phyloP scores from a whole-genome alignment of 2,797 vertebrate genomes.

The Orientallactaga sibirica region DNA sequence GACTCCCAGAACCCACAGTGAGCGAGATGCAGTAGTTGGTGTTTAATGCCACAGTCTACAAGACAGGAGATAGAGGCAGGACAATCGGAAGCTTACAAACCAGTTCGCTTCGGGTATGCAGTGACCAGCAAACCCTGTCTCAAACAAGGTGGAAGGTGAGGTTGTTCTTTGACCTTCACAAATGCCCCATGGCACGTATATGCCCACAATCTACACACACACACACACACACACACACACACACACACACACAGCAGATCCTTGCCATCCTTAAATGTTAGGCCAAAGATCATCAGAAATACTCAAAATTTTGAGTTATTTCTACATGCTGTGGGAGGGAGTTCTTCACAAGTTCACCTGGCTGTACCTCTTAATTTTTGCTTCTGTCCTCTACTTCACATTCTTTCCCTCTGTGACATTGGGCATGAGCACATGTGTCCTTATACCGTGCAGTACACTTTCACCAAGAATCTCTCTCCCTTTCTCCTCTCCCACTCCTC shows the following conservation, averaged over 20 bases:
- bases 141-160: too few relatives aligned
- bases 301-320: not conserved
- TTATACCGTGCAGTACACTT: rapidly evolving
- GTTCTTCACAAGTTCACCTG: not conserved
- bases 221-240: too few relatives aligned
- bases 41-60: too few relatives aligned
- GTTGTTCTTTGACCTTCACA: too few relatives aligned
- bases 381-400: not conserved
- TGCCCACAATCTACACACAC: too few relatives aligned
- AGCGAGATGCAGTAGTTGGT: too few relatives aligned
- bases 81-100: too few relatives aligned
- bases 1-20: too few relatives aligned
- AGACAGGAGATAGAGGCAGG: too few relatives aligned
- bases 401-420: not conserved
- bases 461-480: not conserved
- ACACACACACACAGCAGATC: not conserved
- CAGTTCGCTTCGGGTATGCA: too few relatives aligned
- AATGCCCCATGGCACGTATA: too few relatives aligned
- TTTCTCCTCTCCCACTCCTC: not conserved
- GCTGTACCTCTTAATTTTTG: not conserved
- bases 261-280: not conserved
- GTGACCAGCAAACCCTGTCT: too few relatives aligned
- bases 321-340: not conserved
- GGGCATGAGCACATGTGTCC: not conserved
- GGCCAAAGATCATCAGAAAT: not conserved